phyloP scores from a whole-genome alignment of 23 tunicate species.

The Oikopleura vanhoeffeni region DNA sequence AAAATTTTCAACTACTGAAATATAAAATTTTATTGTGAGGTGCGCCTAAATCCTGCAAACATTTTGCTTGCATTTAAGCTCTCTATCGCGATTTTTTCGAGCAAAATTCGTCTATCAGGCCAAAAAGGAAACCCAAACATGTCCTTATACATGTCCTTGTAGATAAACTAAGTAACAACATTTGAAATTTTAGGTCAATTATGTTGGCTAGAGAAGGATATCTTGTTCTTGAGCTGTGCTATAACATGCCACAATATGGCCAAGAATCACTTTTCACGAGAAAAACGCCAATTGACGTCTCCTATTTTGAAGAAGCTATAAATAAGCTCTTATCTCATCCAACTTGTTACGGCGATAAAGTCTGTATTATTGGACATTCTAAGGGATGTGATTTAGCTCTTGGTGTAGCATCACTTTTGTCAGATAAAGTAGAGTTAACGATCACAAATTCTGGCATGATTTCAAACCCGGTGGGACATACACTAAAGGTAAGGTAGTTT shows the following conservation, averaged over 20 bases:
- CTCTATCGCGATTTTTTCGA: no score
- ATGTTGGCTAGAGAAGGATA: neutral
- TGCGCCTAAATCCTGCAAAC: no score
- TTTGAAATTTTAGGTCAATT: neutral
- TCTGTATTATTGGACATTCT: constrained; percentile 6
- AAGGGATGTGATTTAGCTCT: constrained; percentile 6
- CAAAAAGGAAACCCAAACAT: no score
- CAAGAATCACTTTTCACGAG: neutral
- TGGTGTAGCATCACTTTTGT: neutral
- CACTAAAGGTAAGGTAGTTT: no score
- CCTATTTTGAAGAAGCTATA: neutral
- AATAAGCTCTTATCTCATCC: neutral
- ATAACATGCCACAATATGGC: constrained; percentile 12
- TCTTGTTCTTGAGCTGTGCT: neutral
- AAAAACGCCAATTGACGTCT: neutral
- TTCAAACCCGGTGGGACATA: neutral
- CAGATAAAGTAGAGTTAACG: neutral
- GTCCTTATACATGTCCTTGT: no score
- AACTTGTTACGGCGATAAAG: neutral
- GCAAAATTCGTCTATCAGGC: no score
- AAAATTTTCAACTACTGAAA: no score
- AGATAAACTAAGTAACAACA: no score
- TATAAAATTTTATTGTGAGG: no score
- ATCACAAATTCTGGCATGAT: neutral
- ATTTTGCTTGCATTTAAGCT: no score